Evolutionary conservation across 1,140 invertebrate species (phyloP), one percentile per base, ranked within the genome.

Genomic region (Drosophila tani): DNA sequence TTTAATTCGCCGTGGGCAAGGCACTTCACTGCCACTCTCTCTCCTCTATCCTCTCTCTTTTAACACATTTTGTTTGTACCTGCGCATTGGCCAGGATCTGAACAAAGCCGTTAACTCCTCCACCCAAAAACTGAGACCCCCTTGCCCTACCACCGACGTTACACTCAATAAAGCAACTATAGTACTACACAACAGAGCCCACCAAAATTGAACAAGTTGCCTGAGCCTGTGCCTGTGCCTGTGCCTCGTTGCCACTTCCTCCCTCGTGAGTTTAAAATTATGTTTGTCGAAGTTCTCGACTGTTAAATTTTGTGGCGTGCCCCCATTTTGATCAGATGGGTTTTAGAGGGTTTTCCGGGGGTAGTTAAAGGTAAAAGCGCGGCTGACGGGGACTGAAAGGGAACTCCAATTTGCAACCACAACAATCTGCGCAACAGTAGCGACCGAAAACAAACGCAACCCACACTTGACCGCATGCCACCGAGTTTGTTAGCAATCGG

Each of bases 51-150:
- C 46, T 55, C 60, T 78, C 27, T 12, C 14, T n/a, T 32, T 63
- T 51, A 17, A 56, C 38, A 17, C n/a, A 85, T 67, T 87, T 88
- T 88, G 84, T 88, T 88, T 88, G 84, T 88, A 88, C 78, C 85
- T 88, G 84, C 84, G 84, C 84, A 88, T 8, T 81, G 45, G 62
- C 46, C 53, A 57, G 38, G 64, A 78, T 40, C 64, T 56, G 21
- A 53, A 41, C 46, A 38, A 69, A 63, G 40, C 62, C 32, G 12
- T 53, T 49, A 40, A 29, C 57, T 8, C 21, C 51, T 24, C n/a
- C 17, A 14, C 27, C 38, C n/a, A 46, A 43, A 58, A 17, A 38
- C 19, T 5, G 35, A 15, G 24, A 40, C 2, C 21, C 46, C 17
- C 46, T n/a, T 15, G 12, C 14, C 32, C 14, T 12, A 11, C 35